Conservation (phyloP, 1,140 invertebrate species). For the Oppia nitens region DNA sequence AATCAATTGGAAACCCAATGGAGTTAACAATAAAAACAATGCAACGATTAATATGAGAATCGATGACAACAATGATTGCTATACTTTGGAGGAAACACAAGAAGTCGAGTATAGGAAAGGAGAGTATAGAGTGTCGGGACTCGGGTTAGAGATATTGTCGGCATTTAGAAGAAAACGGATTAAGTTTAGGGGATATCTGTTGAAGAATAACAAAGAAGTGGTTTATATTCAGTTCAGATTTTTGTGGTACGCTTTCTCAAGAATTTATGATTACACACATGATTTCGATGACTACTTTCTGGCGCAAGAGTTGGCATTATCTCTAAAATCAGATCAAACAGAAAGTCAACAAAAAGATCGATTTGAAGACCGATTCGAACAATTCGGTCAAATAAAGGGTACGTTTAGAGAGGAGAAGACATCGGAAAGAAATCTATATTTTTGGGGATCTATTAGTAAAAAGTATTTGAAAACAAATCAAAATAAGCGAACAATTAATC, state of each 20-base stretch:
- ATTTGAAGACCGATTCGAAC: constrained; percentile 15
- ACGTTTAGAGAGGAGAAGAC: constrained; percentile 12
- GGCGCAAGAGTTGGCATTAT: background rate
- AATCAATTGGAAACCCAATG: background rate
- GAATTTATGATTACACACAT: background rate
- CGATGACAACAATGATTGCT: background rate
- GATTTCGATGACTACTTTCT: constrained; percentile 2
- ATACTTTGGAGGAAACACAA: background rate
- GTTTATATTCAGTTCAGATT: constrained; percentile 2
- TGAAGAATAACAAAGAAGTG: background rate
- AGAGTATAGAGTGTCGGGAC: constrained; percentile 5
- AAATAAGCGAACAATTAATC: background rate
- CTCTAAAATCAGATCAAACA: background rate
- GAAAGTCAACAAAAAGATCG: too few relatives aligned
- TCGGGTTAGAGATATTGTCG: background rate
- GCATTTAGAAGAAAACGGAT: background rate
- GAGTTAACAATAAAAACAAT: background rate
- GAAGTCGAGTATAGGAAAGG: constrained; percentile 1
- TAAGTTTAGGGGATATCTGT: constrained; percentile 8
- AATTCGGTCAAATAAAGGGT: constrained; percentile 16
- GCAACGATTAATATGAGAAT: background rate
- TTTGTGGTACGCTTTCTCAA: background rate
- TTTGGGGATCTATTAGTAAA: constrained; percentile 7
- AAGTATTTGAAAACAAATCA: background rate
- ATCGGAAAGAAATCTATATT: constrained; percentile 10